Percentiles rank a stretch among this genome's conserved stretches.
These are phyloP conservation scores for Nematopogon swammerdamellus DNA, from an alignment of 2,888 invertebrate species.

Conservation along the genomic window DNA sequence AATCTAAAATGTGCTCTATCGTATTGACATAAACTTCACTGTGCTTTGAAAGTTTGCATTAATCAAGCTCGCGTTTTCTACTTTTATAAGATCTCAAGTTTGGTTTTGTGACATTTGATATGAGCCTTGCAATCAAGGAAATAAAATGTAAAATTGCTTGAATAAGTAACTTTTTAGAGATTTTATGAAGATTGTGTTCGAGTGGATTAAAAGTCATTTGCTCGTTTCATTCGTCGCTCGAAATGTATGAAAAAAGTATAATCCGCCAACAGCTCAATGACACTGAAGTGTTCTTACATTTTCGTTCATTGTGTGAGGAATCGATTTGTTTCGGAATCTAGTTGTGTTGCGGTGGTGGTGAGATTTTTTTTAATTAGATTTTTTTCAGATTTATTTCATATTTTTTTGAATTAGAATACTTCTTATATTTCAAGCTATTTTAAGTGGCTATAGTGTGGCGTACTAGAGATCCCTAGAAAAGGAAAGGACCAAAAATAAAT, in stretches of 20 bases:
- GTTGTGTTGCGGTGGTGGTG: no score
- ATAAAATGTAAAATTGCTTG: neutral
- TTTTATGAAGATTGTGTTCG: constrained; percentile 11
- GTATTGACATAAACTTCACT: neutral
- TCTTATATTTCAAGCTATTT: no score
- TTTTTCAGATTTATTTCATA: no score
- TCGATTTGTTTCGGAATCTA: no score
- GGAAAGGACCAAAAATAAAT: no score
- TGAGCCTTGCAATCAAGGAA: neutral
- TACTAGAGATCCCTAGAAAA: no score
- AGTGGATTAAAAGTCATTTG: constrained; percentile 49
- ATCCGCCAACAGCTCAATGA: no score
- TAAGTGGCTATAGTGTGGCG: no score
- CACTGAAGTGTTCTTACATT: no score
- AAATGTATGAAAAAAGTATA: neutral
- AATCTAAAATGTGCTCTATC: neutral
- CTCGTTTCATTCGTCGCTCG: constrained; percentile 10
- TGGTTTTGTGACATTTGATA: neutral
- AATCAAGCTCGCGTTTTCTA: neutral
- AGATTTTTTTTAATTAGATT: no score
- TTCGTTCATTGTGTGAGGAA: no score
- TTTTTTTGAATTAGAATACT: no score
- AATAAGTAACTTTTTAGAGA: neutral
- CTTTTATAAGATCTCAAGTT: neutral
- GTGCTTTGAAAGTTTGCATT: neutral